These are phyloP conservation scores for Altica lythri DNA, from an alignment of 2,888 invertebrate genomes.

Conservation along the genomic window DNA sequence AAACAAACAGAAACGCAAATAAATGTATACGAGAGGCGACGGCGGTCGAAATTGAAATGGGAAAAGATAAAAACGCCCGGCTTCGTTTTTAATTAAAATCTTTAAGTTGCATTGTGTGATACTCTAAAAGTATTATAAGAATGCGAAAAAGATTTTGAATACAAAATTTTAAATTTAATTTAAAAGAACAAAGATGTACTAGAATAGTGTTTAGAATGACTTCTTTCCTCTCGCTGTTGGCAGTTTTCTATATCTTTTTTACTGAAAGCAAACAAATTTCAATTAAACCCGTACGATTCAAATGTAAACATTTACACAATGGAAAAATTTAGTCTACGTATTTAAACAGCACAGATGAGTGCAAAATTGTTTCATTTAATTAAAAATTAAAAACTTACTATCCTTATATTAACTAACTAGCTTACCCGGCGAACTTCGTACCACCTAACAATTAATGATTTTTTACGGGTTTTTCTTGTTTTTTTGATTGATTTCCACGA, in stretches of 20 bases:
- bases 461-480: too few relatives aligned
- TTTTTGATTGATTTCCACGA: too few relatives aligned
- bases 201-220: not conserved
- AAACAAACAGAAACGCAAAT: constrained; percentile 4
- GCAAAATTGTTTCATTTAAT: too few relatives aligned
- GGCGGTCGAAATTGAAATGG: constrained; percentile 14
- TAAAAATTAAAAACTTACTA: too few relatives aligned
- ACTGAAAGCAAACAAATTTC: not conserved
- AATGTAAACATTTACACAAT: too few relatives aligned
- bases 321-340: too few relatives aligned
- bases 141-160: constrained; percentile 3
- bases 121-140: not conserved
- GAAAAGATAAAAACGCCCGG: constrained; percentile 5
- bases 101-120: constrained; percentile 12
- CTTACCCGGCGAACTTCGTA: too few relatives aligned
- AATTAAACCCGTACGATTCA: too few relatives aligned
- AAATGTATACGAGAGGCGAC: not conserved
- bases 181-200: constrained; percentile 5
- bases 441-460: too few relatives aligned
- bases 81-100: constrained; percentile 15
- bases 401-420: too few relatives aligned
- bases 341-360: too few relatives aligned
- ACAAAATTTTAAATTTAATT: constrained; percentile 9
- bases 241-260: not conserved
- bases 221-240: not conserved